Conservation (phyloP, 2,113 vertebrate species). For the Epinephelus moara region DNA sequence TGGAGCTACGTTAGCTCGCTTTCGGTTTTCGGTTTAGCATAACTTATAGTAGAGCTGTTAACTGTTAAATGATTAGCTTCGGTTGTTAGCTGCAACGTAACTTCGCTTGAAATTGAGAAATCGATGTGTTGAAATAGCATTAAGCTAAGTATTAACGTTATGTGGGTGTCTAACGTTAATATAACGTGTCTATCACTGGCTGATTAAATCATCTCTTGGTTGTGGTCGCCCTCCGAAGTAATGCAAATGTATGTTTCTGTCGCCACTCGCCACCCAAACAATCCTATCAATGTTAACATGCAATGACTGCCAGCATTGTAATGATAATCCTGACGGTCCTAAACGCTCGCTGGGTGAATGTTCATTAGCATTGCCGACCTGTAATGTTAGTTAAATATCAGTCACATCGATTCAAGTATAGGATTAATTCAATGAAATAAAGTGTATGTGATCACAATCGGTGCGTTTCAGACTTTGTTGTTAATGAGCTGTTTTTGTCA, state of each 20-base stretch:
- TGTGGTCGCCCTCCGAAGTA: background rate
- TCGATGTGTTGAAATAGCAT: too few relatives aligned
- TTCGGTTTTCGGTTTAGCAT: background rate
- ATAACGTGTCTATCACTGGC: background rate
- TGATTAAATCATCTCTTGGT: background rate
- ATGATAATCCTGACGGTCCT: too few relatives aligned
- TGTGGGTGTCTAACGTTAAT: background rate
- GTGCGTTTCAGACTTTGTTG: background rate
- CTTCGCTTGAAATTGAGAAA: too few relatives aligned
- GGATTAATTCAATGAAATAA: too few relatives aligned
- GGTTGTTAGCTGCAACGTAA: too few relatives aligned
- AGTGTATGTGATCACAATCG: background rate
- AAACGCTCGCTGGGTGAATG: background rate
- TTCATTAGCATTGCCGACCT: background rate
- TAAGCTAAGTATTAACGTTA: too few relatives aligned
- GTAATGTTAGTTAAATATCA: too few relatives aligned
- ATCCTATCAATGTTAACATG: background rate
- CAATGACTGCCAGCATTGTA: background rate
- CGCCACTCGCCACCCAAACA: background rate
- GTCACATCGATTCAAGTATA: too few relatives aligned
- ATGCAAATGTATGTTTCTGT: background rate
- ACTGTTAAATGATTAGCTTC: too few relatives aligned
- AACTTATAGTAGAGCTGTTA: too few relatives aligned
- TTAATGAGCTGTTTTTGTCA: background rate
- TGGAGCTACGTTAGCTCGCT: background rate